Percentiles rank a stretch among this genome's conserved stretches.
Evolutionary conservation across 2,888 invertebrate species (phyloP).

Genomic region (Scaptomyza flava): DNA sequence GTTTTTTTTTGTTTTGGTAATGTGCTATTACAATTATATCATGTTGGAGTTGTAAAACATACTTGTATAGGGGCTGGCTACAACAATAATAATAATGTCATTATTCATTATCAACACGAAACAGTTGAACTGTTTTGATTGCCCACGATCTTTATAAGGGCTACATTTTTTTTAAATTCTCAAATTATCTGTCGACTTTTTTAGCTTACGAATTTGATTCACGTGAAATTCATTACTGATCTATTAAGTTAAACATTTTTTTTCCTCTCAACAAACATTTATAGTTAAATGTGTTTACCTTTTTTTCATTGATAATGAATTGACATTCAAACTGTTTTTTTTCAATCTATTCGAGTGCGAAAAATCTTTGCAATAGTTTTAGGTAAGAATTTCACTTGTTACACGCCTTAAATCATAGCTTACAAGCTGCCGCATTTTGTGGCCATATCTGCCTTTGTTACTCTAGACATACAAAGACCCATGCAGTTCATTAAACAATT

Average conservation of each 20-base stretch:
- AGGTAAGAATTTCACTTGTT: neutral
- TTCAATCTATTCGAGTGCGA: neutral
- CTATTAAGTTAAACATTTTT: neutral
- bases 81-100: constrained; percentile 18
- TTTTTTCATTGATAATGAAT: too few species aligned
- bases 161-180: constrained; percentile 7
- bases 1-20: neutral
- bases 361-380: neutral
- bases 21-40: constrained; percentile 20
- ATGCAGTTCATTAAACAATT: constrained; percentile 68
- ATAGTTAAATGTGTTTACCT: too few species aligned
- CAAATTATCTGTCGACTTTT: constrained; percentile 13
- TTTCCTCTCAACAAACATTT: neutral
- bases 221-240: constrained; percentile 33
- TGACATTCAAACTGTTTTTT: too few species aligned
- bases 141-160: neutral
- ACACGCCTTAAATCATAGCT: neutral
- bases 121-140: constrained; percentile 17
- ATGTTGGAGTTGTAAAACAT: neutral
- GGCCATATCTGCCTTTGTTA: neutral
- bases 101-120: constrained; percentile 8
- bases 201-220: constrained; percentile 1
- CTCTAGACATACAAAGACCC: constrained; percentile 9
- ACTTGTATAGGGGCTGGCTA: neutral
- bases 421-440: constrained; percentile 13